Evolutionary conservation across 2,888 invertebrate species (phyloP).

Genomic region (Gisinianus flammeolus): DNA sequence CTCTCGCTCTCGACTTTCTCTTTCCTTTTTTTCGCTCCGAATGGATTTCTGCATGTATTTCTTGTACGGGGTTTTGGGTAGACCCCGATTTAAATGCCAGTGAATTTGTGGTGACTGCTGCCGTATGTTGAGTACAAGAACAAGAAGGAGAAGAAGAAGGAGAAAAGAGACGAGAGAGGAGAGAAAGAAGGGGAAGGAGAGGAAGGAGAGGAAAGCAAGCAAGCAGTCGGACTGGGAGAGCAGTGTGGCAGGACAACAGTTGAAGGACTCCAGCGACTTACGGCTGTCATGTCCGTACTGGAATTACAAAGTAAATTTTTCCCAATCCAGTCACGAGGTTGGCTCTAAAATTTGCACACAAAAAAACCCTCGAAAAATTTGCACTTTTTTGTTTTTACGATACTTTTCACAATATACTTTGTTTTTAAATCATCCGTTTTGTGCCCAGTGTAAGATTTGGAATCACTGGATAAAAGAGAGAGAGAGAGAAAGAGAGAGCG

Average conservation of each 20-base stretch:
- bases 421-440: too few relatives aligned
- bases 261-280: not conserved
- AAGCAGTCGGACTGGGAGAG: not conserved
- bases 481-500: too few relatives aligned
- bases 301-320: conserved; percentile 58
- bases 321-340: conserved; percentile 56
- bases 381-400: not conserved
- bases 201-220: not conserved
- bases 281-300: conserved; percentile 28
- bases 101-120: not conserved
- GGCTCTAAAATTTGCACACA: conserved; percentile 14
- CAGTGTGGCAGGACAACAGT: not conserved
- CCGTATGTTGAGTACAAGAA: not conserved
- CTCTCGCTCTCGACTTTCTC: not conserved
- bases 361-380: not conserved
- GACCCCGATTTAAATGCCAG: too few relatives aligned
- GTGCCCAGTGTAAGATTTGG: too few relatives aligned
- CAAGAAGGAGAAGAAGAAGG: not conserved
- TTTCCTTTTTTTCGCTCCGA: too few relatives aligned
- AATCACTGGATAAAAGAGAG: too few relatives aligned
- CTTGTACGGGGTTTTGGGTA: too few relatives aligned
- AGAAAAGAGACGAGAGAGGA: not conserved
- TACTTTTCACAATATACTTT: conserved; percentile 2
- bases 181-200: not conserved
- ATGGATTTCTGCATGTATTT: too few relatives aligned